phyloP scores from a whole-genome alignment of 1,140 invertebrate species.

The Triops cancriformis region DNA sequence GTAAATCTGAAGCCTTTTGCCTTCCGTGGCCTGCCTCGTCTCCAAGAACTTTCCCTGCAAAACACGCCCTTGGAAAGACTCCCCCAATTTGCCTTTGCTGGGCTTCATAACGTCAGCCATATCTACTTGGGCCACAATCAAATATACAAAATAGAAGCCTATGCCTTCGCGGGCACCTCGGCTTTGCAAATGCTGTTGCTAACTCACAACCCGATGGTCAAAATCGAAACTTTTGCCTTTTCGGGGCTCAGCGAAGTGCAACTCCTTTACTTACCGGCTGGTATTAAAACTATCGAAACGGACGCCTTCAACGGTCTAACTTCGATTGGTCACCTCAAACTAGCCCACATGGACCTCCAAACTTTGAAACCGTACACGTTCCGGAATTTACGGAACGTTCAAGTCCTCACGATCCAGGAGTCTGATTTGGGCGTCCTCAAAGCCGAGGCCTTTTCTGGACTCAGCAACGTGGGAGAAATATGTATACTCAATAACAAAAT shows the following conservation, averaged over 20 bases:
- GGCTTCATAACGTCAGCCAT: conserved; percentile 58
- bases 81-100: conserved; percentile 68
- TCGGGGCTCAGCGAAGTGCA: conserved; percentile 68
- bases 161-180: conserved; percentile 71
- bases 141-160: conserved; percentile 64
- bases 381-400: conserved; percentile 60
- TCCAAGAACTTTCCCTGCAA: conserved; percentile 68
- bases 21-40: conserved; percentile 62
- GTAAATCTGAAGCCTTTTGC: conserved; percentile 68
- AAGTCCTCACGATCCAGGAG: conserved; percentile 43
- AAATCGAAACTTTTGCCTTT: conserved; percentile 64
- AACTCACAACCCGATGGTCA: conserved; percentile 62
- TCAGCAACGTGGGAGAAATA: conserved; percentile 55
- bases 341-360: conserved; percentile 70
- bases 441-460: conserved; percentile 59
- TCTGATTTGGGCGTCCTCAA: conserved; percentile 61
- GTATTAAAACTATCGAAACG: conserved; percentile 18
- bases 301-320: conserved; percentile 72
- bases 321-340: conserved; percentile 61
- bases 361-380: conserved; percentile 60
- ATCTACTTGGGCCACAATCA: conserved; percentile 67
- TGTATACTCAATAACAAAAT: conserved; percentile 67
- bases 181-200: conserved; percentile 65
- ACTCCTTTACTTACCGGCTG: conserved; percentile 62
- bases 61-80: conserved; percentile 65